Evolutionary conservation across 2,113 vertebrate species (phyloP), one percentile per base, ranked within the genome.

Genomic region (Pedionomus torquatus): DNA sequence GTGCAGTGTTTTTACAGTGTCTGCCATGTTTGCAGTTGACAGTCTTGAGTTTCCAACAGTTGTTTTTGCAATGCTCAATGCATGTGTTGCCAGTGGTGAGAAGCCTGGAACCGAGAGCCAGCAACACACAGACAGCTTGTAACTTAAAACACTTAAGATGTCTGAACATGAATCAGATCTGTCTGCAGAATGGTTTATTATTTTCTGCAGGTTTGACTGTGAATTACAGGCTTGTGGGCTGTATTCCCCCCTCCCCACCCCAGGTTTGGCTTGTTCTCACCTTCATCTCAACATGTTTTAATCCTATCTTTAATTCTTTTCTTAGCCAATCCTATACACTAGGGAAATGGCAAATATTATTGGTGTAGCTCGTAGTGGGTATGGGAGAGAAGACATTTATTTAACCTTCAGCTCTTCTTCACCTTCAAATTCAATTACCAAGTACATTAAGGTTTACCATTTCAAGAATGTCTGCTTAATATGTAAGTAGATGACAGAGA

Each of bases 361-460:
- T 90, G 54, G 14, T 78, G 20, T 75, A 91, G 54, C 31, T 77
- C n/a, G 39, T 58, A 64, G 21, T 39, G 35, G 31, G 63, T 71
- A 37, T 41, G 54, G 46, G 39, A 84, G 39, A 43, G 63, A 94
- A 81, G 23, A 54, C 76, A 48, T 81, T 69, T 93, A 66, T 64
- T 77, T 93, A 84, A 66, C 55, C 60, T 87, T 92, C 55, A 54
- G 33, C 61, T 91, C 26, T 91, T 94, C 70, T 93, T 64, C 52
- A 41, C 41, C 63, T 77, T 84, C n/a, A 82, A 41, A 88, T 86
- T 82, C 60, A 84, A 14, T 95, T 77, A 39, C 39, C 26, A 87
- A 68, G 43, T 75, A 68, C 60, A 44, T 92, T 82, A 78, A 87
- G 21, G 55, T 89, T 89, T 94, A n/a, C 60, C 16, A 3, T 89